These are phyloP conservation scores for Notolepis coatsorum DNA, from an alignment of 2,797 vertebrate genomes.

Conservation along the genomic window DNA sequence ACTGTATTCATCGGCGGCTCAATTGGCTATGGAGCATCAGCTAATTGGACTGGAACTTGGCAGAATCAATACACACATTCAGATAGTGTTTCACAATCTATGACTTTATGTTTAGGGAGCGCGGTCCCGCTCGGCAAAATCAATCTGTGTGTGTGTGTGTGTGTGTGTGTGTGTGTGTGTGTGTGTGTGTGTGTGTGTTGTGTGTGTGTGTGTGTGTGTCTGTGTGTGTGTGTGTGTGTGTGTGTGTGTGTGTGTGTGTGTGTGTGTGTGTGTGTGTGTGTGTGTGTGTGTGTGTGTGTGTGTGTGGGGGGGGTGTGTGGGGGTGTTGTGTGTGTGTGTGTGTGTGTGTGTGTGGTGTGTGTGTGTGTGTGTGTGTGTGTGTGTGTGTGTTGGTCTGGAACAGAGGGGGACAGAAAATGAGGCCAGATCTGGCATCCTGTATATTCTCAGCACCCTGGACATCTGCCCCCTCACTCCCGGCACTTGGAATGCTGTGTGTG, in stretches of 20 bases:
- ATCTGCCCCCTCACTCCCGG: conserved; percentile 21
- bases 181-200: too few species aligned
- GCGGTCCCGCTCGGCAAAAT: not conserved
- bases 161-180: too few species aligned
- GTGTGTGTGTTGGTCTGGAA: too few species aligned
- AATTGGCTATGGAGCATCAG: conserved; percentile 60
- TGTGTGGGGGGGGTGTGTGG: too few species aligned
- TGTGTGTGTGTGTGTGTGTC: too few species aligned
- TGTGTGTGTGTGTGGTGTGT: too few species aligned
- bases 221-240: too few species aligned
- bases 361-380: too few species aligned
- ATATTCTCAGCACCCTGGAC: conserved; percentile 60
- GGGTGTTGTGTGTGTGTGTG: too few species aligned
- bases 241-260: too few species aligned
- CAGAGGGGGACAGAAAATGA: not conserved
- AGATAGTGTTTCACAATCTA: not conserved
- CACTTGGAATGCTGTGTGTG: conserved; percentile 20
- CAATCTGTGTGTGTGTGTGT: not conserved
- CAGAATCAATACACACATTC: conserved; percentile 61
- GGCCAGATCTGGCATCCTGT: not conserved
- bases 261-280: too few species aligned
- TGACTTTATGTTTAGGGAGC: not conserved
- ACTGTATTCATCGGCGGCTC: conserved; percentile 62
- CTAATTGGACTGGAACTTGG: conserved; percentile 66
- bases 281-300: too few species aligned